Evolutionary conservation across 2,888 invertebrate genomes (phyloP), one percentile per base, ranked within the genome.

Genomic region (Platerodrilus igneus): DNA sequence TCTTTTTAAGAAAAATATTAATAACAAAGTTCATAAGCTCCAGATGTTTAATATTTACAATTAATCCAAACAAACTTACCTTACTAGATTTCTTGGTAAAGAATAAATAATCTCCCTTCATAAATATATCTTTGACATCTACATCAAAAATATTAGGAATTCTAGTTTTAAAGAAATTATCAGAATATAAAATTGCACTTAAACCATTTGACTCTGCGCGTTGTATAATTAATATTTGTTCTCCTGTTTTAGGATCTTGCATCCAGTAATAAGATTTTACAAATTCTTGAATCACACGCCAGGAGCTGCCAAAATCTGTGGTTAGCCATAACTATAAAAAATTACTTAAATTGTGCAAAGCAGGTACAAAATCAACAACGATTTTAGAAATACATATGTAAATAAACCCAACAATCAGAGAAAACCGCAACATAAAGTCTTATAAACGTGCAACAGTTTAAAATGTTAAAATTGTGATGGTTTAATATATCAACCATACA

Each of bases 51-150:
- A n/a, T n/a, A n/a, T n/a, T n/a, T n/a, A n/a, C n/a, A n/a, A n/a
- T n/a, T n/a, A n/a, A n/a, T n/a, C n/a, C n/a, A n/a, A n/a, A n/a
- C n/a, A n/a, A n/a, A 20, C 17, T 72, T 60, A 83, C 83, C 71
- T 75, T 73, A 51, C 71, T 72, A 26, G 68, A 67, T 60, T 78
- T 79, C 59, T 79, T 81, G 0, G 86, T 85, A 1, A 83, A 88
- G 67, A 93, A 91, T 78, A 90, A 81, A 64, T 83, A 92, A 55
- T 88, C 86, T 9, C 83, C 86, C 59, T 81, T 83, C 18, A 89
- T 77, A 60, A 85, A 83, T 65, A 92, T 88, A 61, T 91, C 88
- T 57, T 83, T 79, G 1, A 88, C 84, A 50, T 82, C 76, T 10
- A 75, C 73, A 3, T 61, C 58, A 23, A 60, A 58, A 35, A 62